Conservation (phyloP, 2,888 invertebrate genomes). For the Sycophila texana region DNA sequence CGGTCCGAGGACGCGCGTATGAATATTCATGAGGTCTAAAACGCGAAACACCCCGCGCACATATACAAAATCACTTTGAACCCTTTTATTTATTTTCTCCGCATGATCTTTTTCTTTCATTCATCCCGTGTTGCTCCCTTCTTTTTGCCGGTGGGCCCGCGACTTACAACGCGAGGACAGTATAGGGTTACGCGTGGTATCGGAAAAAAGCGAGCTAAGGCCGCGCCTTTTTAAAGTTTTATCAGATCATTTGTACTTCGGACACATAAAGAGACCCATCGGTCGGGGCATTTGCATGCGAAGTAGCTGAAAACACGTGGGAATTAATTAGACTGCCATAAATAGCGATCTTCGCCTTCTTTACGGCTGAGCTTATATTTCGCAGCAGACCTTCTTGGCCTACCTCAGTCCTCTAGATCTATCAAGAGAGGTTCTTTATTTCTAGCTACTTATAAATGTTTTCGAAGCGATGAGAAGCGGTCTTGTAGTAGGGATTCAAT, state of each 20-base stretch:
- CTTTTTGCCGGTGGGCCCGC: constrained; percentile 5
- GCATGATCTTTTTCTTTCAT: background rate
- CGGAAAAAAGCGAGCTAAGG: constrained; percentile 15
- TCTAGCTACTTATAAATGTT: background rate
- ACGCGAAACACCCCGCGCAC: constrained; percentile 47
- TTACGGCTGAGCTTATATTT: constrained; percentile 50
- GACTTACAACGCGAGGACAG: constrained; percentile 38
- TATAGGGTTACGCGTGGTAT: constrained; percentile 42
- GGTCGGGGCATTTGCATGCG: constrained; percentile 65
- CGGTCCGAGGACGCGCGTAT: constrained; percentile 55
- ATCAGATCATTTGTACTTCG: constrained; percentile 72
- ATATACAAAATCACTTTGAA: constrained; percentile 60
- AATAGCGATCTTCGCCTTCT: constrained; percentile 55
- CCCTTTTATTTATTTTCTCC: constrained; percentile 62
- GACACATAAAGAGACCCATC: constrained; percentile 64
- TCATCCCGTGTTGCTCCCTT: constrained; percentile 1
- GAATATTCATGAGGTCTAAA: constrained; percentile 69
- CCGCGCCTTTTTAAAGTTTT: constrained; percentile 66
- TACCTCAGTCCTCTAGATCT: background rate
- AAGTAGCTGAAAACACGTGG: constrained; percentile 66
- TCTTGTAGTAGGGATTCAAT: constrained; percentile 13
- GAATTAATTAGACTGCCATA: constrained; percentile 70
- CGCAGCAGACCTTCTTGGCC: constrained; percentile 22
- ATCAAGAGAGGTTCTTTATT: background rate
- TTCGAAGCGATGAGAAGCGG: background rate